Base-by-base conservation (phyloP, 2,113 vertebrate genomes). In the Crypturellus undulatus region DNA sequence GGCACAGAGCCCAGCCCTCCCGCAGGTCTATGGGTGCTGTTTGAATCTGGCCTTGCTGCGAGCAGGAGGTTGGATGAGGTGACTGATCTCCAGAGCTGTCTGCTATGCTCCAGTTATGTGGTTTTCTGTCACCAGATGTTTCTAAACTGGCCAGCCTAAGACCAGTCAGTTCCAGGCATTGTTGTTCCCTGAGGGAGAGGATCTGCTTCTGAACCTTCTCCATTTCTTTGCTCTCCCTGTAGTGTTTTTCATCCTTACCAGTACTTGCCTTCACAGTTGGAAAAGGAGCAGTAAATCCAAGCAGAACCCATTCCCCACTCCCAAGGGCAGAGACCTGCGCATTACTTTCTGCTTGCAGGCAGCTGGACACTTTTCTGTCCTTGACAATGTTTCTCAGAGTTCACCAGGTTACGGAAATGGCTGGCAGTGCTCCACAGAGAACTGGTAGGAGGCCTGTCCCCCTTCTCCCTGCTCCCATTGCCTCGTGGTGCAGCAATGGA, bases 401-500 rank as follows among this genome's bases (percentile, higher is more conserved):
- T 64, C 11, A 5, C 0, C 1, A 28, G 47, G n/a, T 73, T 43
- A 36, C 8, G 26, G 56, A 43, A 12, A 6, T 36, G 73, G 10
- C 30, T 54, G 34, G 15, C 5, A 5, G 2, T 34, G 21, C 3
- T 76, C 30, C 43, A 12, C 0, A 0, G 1, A 4, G 54, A 51
- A n/a, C 12, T 28, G 45, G 14, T 4, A 16, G 43, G 42, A 58
- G 32, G 36, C 14, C 43, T 78, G 43, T 9, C 12, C 7, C 24
- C 2, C 4, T 67, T 67, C 7, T 64, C 38, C 34, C 16, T 0
- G 0, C 6, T 65, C 6, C 26, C 2, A 0, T 10, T 2, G 2
- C 2, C 0, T 34, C 3, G 30, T 7, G 60, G 11, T 18, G 21
- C 1, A 8, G 28, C 34, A 68, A 14, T 0, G 7, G 4, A 4